Conservation (phyloP, 2,113 vertebrate species). For the Aegithalos caudatus region DNA sequence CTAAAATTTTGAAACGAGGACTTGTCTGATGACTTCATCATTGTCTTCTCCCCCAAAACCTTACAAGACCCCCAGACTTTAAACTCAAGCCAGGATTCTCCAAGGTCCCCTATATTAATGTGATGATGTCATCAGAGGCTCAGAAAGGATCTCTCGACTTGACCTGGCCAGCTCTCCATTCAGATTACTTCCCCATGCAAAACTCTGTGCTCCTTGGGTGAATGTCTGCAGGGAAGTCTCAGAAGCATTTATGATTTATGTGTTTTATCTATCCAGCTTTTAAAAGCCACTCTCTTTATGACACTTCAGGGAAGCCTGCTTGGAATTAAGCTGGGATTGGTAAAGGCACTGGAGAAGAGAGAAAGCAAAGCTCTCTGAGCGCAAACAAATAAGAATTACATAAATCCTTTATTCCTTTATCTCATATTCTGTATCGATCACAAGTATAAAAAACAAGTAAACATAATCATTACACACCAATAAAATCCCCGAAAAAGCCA, state of each 20-base stretch:
- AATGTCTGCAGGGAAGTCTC: background rate
- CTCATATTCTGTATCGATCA: background rate
- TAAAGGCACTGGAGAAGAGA: background rate
- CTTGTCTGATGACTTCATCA: conserved; percentile 4
- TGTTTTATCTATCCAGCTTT: background rate
- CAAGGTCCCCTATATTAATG: background rate
- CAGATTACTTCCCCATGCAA: background rate
- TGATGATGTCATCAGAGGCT: background rate
- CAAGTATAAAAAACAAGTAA: background rate
- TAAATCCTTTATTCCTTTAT: background rate
- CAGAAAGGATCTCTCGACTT: background rate
- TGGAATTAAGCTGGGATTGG: background rate
- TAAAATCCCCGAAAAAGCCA: background rate
- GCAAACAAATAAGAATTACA: background rate
- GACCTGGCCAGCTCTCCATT: background rate
- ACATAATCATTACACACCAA: background rate
- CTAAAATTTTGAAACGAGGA: background rate
- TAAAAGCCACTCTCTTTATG: background rate
- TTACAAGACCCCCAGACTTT: background rate
- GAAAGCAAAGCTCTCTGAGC: background rate
- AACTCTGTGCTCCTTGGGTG: background rate
- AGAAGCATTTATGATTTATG: background rate
- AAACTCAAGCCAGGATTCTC: background rate
- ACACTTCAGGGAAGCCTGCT: background rate
- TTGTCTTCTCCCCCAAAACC: background rate